Conservation (phyloP, 2,888 invertebrate genomes). For the Andrena dorsata region DNA sequence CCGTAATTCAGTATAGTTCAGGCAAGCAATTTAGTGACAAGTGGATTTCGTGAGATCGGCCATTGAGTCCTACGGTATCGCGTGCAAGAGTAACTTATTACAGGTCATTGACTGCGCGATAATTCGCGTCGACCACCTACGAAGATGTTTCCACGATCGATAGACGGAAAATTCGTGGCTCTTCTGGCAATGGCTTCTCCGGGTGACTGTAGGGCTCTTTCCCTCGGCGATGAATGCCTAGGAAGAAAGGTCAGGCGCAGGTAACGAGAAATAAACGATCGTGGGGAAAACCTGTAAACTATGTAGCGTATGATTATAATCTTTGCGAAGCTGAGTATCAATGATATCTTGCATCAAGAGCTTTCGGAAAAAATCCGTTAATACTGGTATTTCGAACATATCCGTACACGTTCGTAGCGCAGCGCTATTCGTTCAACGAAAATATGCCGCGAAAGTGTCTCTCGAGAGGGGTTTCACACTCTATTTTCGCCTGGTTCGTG, state of each 20-base stretch:
- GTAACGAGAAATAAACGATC: slow-evolving; percentile 40
- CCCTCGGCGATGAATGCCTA: slow-evolving; percentile 55
- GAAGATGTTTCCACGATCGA: slow-evolving; percentile 75
- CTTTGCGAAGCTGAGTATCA: neutral
- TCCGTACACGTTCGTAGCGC: neutral
- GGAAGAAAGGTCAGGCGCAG: slow-evolving; percentile 47
- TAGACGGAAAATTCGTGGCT: slow-evolving; percentile 69
- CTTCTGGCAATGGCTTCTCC: slow-evolving; percentile 58
- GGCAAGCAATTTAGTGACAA: slow-evolving; percentile 26
- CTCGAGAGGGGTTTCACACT: too few species aligned
- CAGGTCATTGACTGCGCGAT: slow-evolving; percentile 71
- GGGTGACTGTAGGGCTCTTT: slow-evolving; percentile 69
- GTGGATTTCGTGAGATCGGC: slow-evolving; percentile 44
- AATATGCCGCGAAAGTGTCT: too few species aligned
- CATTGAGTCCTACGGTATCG: slow-evolving; percentile 57
- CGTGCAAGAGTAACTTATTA: slow-evolving; percentile 64
- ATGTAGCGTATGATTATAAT: slow-evolving; percentile 20
- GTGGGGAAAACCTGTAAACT: slow-evolving; percentile 34
- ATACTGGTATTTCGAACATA: neutral
- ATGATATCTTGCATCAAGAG: neutral
- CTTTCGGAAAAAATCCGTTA: neutral
- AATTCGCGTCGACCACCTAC: slow-evolving; percentile 68
- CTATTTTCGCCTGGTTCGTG: too few species aligned
- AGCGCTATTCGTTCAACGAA: too few species aligned
- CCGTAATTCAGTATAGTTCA: neutral